Conservation (phyloP, 2,797 vertebrate species). For the Tenualosa thibaudeaui region DNA sequence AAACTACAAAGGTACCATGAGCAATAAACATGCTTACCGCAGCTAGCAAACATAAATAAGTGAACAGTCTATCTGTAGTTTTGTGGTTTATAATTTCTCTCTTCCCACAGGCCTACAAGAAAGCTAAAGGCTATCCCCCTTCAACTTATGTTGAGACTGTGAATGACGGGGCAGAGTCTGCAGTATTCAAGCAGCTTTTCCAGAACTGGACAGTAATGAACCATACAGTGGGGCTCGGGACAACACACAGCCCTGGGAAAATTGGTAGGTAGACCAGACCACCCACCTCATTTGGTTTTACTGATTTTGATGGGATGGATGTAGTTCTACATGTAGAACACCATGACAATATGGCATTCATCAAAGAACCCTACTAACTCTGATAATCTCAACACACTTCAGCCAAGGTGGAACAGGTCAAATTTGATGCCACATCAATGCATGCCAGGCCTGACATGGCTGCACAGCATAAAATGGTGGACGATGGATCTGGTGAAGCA, state of each 20-base stretch:
- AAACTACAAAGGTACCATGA: background rate
- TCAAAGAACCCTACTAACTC: background rate
- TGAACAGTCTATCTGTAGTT: background rate
- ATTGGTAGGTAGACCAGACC: slow-evolving; percentile 72
- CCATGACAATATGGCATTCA: background rate
- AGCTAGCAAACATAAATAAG: background rate
- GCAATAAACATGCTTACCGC: background rate
- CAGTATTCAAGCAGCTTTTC: slow-evolving; percentile 84
- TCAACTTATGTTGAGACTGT: slow-evolving; percentile 78
- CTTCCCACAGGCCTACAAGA: slow-evolving; percentile 76
- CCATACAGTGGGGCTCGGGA: slow-evolving; percentile 73
- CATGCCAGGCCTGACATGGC: slow-evolving; percentile 79
- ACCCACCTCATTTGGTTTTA: background rate
- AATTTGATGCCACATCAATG: slow-evolving; percentile 80
- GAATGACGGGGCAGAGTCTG: slow-evolving; percentile 82
- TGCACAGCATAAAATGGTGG: slow-evolving; percentile 86
- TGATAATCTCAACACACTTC: slow-evolving; percentile 45
- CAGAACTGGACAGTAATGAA: slow-evolving; percentile 81
- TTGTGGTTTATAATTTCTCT: background rate
- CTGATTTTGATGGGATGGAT: background rate
- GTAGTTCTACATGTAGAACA: background rate
- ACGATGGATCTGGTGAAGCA: slow-evolving; percentile 80
- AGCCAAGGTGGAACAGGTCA: slow-evolving; percentile 88
- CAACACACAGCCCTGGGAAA: slow-evolving; percentile 71
- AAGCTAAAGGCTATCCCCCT: slow-evolving; percentile 80